phyloP scores from a whole-genome alignment of 2,113 vertebrate species.

The Sitta europaea region DNA sequence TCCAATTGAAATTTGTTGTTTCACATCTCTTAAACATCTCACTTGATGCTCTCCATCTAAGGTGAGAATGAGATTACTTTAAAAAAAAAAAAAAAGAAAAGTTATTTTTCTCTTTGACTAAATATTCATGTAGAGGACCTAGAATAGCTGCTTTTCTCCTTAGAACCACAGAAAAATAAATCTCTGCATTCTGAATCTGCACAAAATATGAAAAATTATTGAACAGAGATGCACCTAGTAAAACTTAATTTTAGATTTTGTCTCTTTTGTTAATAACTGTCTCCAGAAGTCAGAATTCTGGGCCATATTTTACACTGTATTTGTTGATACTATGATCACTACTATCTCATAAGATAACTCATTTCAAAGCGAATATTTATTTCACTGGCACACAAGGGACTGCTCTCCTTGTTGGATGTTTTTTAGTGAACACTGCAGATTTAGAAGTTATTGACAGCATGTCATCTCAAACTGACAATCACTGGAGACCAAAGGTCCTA shows the following conservation, averaged over 20 bases:
- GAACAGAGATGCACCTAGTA: not conserved
- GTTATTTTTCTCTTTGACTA: not conserved
- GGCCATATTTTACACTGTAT: not conserved
- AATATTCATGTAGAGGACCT: not conserved
- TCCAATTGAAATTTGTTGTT: not conserved
- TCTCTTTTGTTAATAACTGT: not conserved
- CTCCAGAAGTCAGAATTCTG: not conserved
- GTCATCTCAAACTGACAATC: not conserved
- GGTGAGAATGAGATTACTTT: not conserved
- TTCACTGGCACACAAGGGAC: not conserved
- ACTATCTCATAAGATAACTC: not conserved
- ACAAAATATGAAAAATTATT: not conserved
- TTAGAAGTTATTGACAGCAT: not conserved
- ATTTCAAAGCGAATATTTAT: not conserved
- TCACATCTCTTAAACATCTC: not conserved
- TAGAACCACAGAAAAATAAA: not conserved
- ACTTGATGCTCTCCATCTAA: not conserved
- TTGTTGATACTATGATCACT: not conserved
- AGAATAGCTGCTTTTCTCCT: not conserved
- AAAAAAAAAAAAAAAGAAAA: not conserved
- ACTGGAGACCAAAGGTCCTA: not conserved
- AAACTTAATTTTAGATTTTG: not conserved
- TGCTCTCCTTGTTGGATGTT: not conserved
- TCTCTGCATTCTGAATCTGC: not conserved
- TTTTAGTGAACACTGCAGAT: not conserved